These are phyloP conservation scores for Apeltes quadracus DNA, from an alignment of 2,113 vertebrate genomes.

Conservation along the genomic window DNA sequence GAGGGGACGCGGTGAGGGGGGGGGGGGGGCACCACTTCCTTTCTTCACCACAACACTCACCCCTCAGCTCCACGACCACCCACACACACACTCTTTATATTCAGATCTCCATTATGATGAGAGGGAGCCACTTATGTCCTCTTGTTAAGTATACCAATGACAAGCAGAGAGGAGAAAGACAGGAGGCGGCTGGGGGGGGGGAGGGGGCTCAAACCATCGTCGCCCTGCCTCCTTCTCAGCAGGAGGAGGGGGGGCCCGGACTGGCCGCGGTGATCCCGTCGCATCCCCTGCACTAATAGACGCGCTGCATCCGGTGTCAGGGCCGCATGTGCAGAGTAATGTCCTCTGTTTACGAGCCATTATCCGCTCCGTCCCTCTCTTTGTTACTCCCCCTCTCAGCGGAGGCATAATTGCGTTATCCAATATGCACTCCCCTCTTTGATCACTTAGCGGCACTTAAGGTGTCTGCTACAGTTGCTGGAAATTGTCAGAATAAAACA, in stretches of 20 bases:
- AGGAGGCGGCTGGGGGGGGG: constrained; percentile 19
- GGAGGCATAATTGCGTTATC: constrained; percentile 81
- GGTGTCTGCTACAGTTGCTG: constrained; percentile 79
- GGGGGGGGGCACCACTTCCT: constrained; percentile 66
- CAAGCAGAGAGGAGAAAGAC: constrained; percentile 37
- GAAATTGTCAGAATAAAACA: constrained; percentile 68
- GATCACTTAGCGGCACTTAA: constrained; percentile 83
- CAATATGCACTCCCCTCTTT: constrained; percentile 77
- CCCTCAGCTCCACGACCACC: constrained; percentile 22
- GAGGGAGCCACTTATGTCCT: constrained; percentile 68
- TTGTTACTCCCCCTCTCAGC: constrained; percentile 66
- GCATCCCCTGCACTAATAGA: constrained; percentile 72
- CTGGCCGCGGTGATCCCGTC: constrained; percentile 65
- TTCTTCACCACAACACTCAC: constrained; percentile 39
- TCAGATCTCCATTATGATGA: constrained; percentile 66
- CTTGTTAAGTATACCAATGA: constrained; percentile 68
- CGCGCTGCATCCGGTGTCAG: constrained; percentile 78
- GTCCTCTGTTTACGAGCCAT: constrained; percentile 78
- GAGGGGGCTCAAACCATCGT: constrained; percentile 28
- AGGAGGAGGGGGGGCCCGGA: not conserved
- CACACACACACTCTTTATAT: constrained; percentile 39
- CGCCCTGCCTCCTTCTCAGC: constrained; percentile 49
- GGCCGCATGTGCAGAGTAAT: constrained; percentile 75
- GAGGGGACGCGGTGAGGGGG: not conserved
- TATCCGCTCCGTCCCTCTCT: constrained; percentile 73